A percentile compares a stretch with the other conserved stretches of the same genome.
phyloP scores from a whole-genome alignment of 1,140 invertebrate genomes.

The Achroia grisella region DNA sequence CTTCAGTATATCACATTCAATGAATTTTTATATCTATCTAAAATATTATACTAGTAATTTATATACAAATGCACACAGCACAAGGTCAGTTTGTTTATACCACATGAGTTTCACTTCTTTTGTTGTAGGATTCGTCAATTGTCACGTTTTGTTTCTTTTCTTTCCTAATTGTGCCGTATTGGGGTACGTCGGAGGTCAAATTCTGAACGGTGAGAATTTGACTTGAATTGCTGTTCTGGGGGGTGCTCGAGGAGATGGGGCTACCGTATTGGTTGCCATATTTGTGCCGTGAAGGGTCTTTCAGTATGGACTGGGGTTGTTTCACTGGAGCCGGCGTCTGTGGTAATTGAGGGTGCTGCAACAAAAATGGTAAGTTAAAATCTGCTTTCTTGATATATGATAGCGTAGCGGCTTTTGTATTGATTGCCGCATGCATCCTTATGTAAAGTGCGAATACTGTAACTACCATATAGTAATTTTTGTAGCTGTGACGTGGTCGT shows the following conservation, averaged over 20 bases:
- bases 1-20: conserved; percentile 55
- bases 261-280: conserved; percentile 73
- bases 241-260: conserved; percentile 56
- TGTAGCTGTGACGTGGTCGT: too few relatives aligned
- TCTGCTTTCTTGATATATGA: too few relatives aligned
- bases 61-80: conserved; percentile 7
- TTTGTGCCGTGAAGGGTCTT: conserved; percentile 75
- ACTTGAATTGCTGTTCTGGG: conserved; percentile 48
- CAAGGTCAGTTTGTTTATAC: conserved; percentile 35
- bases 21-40: conserved; percentile 66
- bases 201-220: conserved; percentile 71
- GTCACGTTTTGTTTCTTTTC: conserved; percentile 70
- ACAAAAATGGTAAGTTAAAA: conserved; percentile 20
- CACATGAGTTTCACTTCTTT: conserved; percentile 61
- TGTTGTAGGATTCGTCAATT: conserved; percentile 61
- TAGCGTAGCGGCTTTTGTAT: too few relatives aligned
- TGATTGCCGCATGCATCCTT: too few relatives aligned
- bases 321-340: conserved; percentile 56
- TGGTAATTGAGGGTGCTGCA: conserved; percentile 40
- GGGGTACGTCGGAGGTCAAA: conserved; percentile 56
- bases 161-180: conserved; percentile 70
- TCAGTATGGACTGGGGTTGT: conserved; percentile 76
- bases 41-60: conserved; percentile 43
- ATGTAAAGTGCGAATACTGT: too few relatives aligned
- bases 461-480: too few relatives aligned